Base-by-base conservation (phyloP, 2,113 vertebrate species). In the Onychostoma macrolepis region DNA sequence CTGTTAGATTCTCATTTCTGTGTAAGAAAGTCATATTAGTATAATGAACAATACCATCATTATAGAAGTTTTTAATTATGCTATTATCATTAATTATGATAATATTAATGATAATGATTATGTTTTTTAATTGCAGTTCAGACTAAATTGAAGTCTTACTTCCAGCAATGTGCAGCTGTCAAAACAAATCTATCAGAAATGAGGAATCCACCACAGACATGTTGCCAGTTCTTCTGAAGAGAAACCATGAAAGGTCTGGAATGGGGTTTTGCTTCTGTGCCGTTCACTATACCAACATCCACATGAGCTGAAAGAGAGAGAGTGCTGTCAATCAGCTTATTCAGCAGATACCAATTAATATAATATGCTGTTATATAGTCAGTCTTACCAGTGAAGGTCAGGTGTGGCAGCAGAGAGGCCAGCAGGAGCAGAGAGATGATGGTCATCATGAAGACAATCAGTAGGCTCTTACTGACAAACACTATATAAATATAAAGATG, bases 221-320 rank as follows among this genome's bases (percentile, higher is more conserved):
- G 26, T 28, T 5, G 4, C 4, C 0, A 0, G 0, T 28, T 6
- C 11, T 84, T 0, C 10, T 93, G 92, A 78, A 95, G 56, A n/a
- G 56, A 58, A 58, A 58, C 56, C 56, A 58, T 58, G 56, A 4
- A 58, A n/a, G 56, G 56, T 58, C 24, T 58, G 56, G 56, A 58
- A 8, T 58, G 56, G 8, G 56, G 56, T 58, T n/a, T n/a, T 58
- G 8, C 24, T 58, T 58, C 56, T 58, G 8, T 58, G 56, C 56
- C 56, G 1, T 58, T 58, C 56, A 58, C 56, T 58, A 58, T 58
- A n/a, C 56, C 56, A 0, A 24, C 56, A 24, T 58, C 0, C 56
- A 58, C 0, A 50, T 50, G 84, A 79, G 0, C 91, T 89, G 43
- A 85, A 86, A 78, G 76, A 72, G 24, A 50, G 24, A 58, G 50